Evolutionary conservation across 1,140 invertebrate genomes (phyloP), one percentile per base, ranked within the genome.

Genomic region (Aphaenogaster ashmeadi): DNA sequence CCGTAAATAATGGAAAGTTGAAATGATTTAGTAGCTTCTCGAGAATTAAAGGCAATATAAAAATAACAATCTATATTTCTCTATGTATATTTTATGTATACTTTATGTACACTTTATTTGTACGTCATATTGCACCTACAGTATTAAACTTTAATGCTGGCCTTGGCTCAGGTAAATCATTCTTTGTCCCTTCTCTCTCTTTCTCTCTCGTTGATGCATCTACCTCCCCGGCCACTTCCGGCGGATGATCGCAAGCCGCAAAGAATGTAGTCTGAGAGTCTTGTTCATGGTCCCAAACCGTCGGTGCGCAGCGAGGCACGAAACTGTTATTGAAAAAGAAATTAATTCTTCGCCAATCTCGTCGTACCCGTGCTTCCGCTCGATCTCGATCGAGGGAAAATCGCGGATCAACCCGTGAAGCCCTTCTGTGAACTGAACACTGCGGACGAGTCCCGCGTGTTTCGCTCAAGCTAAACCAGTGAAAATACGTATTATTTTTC

Each of bases 1-100:
- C 62, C 78, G 91, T 87, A 81, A 86, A 87, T 66, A 67, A 38
- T 74, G 84, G 75, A 78, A 62, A 33, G 47, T 75, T 88, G 38
- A 44, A 87, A 87, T 85, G 87, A 86, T 81, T 88, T 92, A 91
- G 90, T 90, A 93, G 89, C 93, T 94, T 92, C 92, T 93, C 91
- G 92, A 27, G 27, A 94, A 94, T 67, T 67, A 47, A 27, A 21
- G n/a, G 1, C 58, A 27, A 15, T 33, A 50, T 50, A 50, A 27
- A 21, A 7, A 27, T 3, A 36, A 36, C 5, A 33, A 11, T n/a
- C 4, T 60, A 44, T 44, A 62, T 54, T 56, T 66, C 18, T 47
- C 4, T 21, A 21, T 13, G 8, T 11, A 27, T 27, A 27, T 41
- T 64, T 38, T 27, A 38, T 27, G 15, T 41, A 21, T 8, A 1